A percentile compares a stretch with the other conserved stretches of the same genome.
These are phyloP conservation scores for Drosophila antonietae DNA, from an alignment of 2,888 invertebrate genomes.

Conservation along the genomic window DNA sequence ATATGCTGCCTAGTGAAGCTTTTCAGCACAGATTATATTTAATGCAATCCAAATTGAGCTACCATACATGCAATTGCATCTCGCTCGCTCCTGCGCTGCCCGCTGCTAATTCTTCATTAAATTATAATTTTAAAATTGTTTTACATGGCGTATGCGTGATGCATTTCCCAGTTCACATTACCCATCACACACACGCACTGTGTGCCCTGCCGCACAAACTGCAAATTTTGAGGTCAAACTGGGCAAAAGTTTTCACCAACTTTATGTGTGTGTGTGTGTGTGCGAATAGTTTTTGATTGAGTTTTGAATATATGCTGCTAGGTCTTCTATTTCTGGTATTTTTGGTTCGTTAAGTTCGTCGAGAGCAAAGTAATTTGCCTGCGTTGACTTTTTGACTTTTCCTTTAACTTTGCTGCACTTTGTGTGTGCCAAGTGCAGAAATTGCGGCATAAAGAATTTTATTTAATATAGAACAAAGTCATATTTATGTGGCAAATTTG, in stretches of 20 bases:
- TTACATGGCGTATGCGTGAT: slow-evolving; percentile 36
- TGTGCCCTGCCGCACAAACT: slow-evolving; percentile 4
- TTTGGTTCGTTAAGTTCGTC: slow-evolving; percentile 48
- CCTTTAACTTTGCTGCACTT: slow-evolving; percentile 20
- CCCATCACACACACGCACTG: slow-evolving; percentile 41
- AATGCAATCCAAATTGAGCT: slow-evolving; percentile 39
- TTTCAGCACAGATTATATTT: slow-evolving; percentile 42
- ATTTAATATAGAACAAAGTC: background rate
- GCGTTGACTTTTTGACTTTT: slow-evolving; percentile 42
- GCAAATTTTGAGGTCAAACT: slow-evolving; percentile 39
- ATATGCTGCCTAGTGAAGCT: slow-evolving; percentile 34
- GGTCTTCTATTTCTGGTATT: slow-evolving; percentile 12
- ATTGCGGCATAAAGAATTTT: slow-evolving; percentile 7
- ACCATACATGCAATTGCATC: slow-evolving; percentile 8
- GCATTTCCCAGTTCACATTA: slow-evolving; percentile 22
- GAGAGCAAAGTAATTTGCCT: slow-evolving; percentile 43
- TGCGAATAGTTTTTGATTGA: slow-evolving; percentile 71
- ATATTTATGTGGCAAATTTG: background rate
- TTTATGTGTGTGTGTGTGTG: slow-evolving; percentile 28
- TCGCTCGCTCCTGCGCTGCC: background rate
- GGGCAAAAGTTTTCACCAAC: slow-evolving; percentile 50
- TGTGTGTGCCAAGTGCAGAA: slow-evolving; percentile 17
- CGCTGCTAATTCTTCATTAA: slow-evolving; percentile 16
- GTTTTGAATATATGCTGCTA: slow-evolving; percentile 33
- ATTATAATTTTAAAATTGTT: slow-evolving; percentile 35